A percentile compares a stretch with the other conserved stretches of the same genome.
phyloP scores from a whole-genome alignment of 2,797 vertebrate genomes.

The Galago senegalensis region DNA sequence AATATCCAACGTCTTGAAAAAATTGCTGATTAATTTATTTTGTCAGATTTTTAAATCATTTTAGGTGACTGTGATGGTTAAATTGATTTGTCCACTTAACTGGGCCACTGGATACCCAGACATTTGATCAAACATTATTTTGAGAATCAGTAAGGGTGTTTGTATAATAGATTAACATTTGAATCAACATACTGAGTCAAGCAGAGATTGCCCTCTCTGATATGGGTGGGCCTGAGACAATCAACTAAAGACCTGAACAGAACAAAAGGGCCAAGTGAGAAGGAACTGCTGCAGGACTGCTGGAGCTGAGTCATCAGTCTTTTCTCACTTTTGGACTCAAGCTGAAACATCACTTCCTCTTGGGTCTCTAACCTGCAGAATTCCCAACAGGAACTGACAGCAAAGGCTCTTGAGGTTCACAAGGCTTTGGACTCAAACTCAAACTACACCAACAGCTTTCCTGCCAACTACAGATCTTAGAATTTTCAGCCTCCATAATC shows the following conservation, averaged over 20 bases:
- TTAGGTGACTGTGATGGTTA: background rate
- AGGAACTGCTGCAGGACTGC: background rate
- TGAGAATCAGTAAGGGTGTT: background rate
- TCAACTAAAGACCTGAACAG: background rate
- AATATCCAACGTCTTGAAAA: slow-evolving; percentile 41
- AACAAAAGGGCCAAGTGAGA: background rate
- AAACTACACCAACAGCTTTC: background rate
- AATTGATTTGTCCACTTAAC: background rate
- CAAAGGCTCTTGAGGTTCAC: background rate
- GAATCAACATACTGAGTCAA: background rate
- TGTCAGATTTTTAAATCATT: background rate
- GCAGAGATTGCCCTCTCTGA: background rate
- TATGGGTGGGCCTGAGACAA: background rate
- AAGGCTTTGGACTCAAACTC: background rate
- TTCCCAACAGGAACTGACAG: background rate
- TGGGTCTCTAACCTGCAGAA: background rate
- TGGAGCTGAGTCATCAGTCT: background rate
- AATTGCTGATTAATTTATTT: background rate
- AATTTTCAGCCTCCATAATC: background rate
- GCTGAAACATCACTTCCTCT: background rate
- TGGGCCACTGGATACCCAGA: background rate
- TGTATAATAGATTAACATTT: background rate
- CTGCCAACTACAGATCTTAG: background rate
- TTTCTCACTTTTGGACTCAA: background rate
- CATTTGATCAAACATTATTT: background rate